Evolutionary conservation across 2,888 invertebrate species (phyloP).

Genomic region (Drosophila melanosoma): DNA sequence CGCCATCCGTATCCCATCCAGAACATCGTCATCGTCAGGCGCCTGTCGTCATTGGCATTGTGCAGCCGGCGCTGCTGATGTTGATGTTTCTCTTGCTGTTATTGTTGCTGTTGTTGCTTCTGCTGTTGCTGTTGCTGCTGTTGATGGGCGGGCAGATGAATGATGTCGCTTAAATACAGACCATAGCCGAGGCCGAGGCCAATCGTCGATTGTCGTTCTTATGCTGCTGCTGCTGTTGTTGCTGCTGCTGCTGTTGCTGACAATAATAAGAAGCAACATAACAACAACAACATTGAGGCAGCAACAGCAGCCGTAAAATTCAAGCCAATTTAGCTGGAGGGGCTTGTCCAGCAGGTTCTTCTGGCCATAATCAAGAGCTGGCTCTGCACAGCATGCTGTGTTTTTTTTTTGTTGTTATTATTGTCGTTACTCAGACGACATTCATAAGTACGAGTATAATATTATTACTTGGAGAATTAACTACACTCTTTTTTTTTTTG

Average conservation of each 20-base stretch:
- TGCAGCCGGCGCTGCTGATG: conserved; percentile 50
- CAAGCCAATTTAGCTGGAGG: conserved; percentile 75
- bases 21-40: conserved; percentile 56
- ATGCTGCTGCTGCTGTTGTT: conserved; percentile 25
- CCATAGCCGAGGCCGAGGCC: conserved; percentile 63
- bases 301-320: conserved; percentile 73
- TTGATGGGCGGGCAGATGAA: conserved; percentile 80
- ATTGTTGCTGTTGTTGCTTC: conserved; percentile 9
- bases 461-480: conserved; percentile 82
- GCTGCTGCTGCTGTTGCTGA: conserved; percentile 6
- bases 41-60: conserved; percentile 56
- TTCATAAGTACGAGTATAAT: conserved; percentile 81
- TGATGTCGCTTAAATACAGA: conserved; percentile 81
- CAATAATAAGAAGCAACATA: conserved; percentile 1
- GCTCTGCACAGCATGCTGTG: conserved; percentile 67
- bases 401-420: neutral
- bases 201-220: conserved; percentile 75
- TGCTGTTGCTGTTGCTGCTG: conserved; percentile 50
- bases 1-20: conserved; percentile 61
- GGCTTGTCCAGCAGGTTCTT: conserved; percentile 72
- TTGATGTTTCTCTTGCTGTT: conserved; percentile 28
- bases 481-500: conserved; percentile 56
- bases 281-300: conserved; percentile 24
- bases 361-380: conserved; percentile 44
- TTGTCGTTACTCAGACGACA: conserved; percentile 65